Evolutionary conservation across 2,113 vertebrate species (phyloP).

Genomic region (Cervus canadensis): DNA sequence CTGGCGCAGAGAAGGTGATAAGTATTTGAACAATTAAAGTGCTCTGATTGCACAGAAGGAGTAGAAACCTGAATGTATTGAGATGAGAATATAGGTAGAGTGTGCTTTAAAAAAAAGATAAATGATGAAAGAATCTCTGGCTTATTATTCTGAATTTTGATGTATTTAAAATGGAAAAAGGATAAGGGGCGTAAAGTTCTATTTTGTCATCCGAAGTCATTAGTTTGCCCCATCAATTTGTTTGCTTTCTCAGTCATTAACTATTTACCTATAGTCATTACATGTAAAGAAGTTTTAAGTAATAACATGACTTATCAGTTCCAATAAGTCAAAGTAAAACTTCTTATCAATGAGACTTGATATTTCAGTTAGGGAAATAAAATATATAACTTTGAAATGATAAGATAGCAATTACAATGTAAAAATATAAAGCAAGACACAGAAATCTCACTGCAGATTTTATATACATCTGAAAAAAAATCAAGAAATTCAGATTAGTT

Average conservation of each 20-base stretch:
- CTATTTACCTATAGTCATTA: neutral
- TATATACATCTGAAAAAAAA: neutral
- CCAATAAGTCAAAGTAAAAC: neutral
- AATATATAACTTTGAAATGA: neutral
- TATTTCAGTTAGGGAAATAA: neutral
- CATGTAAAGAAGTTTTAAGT: neutral
- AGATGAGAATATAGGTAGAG: neutral
- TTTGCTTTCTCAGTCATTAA: neutral
- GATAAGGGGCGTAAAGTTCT: neutral
- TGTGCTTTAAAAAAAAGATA: neutral
- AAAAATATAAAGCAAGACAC: neutral
- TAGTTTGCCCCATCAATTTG: neutral
- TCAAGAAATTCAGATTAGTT: neutral
- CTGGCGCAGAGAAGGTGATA: neutral
- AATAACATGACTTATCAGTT: neutral
- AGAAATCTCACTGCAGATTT: neutral
- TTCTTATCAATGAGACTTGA: neutral
- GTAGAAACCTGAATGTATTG: neutral
- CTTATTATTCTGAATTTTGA: neutral
- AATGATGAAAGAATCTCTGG: neutral
- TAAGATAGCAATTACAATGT: neutral
- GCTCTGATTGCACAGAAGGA: neutral
- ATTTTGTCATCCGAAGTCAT: neutral
- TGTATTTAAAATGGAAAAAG: neutral
- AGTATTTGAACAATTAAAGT: neutral